Percentiles rank a stretch among this genome's conserved stretches.
These are phyloP conservation scores for Corapipo altera DNA, from an alignment of 2,113 vertebrate species.

Conservation along the genomic window DNA sequence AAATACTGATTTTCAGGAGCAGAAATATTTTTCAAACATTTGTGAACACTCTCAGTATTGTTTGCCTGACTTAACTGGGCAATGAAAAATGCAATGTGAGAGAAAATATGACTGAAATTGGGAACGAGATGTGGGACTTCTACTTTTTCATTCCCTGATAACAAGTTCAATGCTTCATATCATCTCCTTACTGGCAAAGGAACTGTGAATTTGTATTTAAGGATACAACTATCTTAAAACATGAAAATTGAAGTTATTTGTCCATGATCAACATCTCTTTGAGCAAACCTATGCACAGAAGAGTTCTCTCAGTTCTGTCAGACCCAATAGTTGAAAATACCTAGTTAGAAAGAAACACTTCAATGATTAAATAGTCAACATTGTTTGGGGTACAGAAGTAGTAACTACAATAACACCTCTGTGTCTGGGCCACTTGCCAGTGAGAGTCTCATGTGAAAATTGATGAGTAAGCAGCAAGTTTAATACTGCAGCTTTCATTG, in stretches of 20 bases:
- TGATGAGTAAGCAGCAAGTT: conserved; percentile 8
- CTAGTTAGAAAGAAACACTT: neutral
- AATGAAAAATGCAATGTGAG: neutral
- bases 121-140: neutral
- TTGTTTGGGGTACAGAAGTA: neutral
- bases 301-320: neutral
- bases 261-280: neutral
- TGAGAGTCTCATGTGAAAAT: neutral
- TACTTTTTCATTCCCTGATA: neutral
- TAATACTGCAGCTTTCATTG: neutral
- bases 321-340: neutral
- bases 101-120: neutral
- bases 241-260: neutral
- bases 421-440: neutral
- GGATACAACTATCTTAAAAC: neutral
- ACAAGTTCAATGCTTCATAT: neutral
- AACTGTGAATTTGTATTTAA: neutral
- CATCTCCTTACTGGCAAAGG: neutral
- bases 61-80: neutral
- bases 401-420: neutral
- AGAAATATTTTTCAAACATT: neutral
- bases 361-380: neutral
- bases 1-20: neutral
- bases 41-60: neutral
- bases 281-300: neutral